Evolutionary conservation across 2,113 vertebrate genomes (phyloP).

Genomic region (Siniperca knerii): DNA sequence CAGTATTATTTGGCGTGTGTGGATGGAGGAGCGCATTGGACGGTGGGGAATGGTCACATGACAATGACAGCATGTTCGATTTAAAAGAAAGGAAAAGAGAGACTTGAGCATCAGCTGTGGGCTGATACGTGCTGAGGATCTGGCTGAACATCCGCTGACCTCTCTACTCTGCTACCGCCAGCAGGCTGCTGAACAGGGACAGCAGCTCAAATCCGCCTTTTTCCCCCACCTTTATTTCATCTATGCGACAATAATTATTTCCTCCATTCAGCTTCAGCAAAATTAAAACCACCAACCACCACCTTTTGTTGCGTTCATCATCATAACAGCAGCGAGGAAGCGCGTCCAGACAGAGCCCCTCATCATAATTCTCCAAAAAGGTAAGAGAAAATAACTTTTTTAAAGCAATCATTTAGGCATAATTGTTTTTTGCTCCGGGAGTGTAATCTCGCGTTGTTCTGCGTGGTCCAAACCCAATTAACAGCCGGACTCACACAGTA

Average conservation of each 20-base stretch:
- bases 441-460: slow-evolving; percentile 10
- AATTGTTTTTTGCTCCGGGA: neutral
- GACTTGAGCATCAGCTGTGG: slow-evolving; percentile 55
- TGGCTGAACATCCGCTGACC: neutral
- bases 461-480: neutral
- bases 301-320: slow-evolving; percentile 13
- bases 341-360: neutral
- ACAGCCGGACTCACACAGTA: neutral
- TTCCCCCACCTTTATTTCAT: neutral
- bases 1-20: slow-evolving; percentile 15
- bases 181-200: slow-evolving; percentile 4
- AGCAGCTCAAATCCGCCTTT: neutral
- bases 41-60: slow-evolving; percentile 63
- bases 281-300: slow-evolving; percentile 3
- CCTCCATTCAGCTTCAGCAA: neutral
- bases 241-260: neutral
- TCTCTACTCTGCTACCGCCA: slow-evolving; percentile 11
- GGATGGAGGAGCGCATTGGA: slow-evolving; percentile 60
- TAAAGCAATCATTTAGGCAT: neutral
- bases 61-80: slow-evolving; percentile 65
- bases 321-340: slow-evolving; percentile 8
- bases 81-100: slow-evolving; percentile 60
- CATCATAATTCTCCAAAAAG: slow-evolving; percentile 14
- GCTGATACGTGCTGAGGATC: slow-evolving; percentile 12
- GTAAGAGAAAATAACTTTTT: slow-evolving; percentile 70